Percentiles rank a stretch among this genome's conserved stretches.
phyloP scores from a whole-genome alignment of 2,113 vertebrate species.

The Rana temporaria region DNA sequence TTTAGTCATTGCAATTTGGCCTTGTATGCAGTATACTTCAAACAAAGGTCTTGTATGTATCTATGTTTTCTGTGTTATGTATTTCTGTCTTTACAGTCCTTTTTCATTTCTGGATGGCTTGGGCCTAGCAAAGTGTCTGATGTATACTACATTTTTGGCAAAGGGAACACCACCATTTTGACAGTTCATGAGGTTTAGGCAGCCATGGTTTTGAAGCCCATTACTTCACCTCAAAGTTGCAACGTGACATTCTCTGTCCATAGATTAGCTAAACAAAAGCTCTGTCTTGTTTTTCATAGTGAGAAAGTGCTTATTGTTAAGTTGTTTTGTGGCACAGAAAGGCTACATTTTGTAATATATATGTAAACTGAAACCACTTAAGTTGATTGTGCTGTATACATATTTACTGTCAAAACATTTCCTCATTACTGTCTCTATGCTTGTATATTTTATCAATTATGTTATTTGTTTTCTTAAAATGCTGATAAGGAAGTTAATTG shows the following conservation, averaged over 20 bases:
- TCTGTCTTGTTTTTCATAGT: not conserved
- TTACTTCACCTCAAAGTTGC: not conserved
- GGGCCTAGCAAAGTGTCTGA: no score
- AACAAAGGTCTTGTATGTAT: not conserved
- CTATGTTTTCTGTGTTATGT: no score
- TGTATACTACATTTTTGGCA: no score
- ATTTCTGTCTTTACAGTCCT: no score
- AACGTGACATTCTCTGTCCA: not conserved
- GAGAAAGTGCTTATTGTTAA: constrained; percentile 46
- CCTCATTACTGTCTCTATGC: not conserved
- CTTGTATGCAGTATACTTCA: not conserved
- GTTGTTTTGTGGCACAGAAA: not conserved
- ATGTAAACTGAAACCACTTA: no score
- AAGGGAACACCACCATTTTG: no score
- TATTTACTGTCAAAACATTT: not conserved
- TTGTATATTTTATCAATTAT: not conserved
- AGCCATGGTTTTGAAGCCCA: not conserved
- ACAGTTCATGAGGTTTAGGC: no score
- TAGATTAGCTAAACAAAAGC: constrained; percentile 31
- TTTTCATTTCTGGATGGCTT: no score
- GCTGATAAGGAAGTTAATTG: no score
- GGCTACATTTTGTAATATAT: not conserved
- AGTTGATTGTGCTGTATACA: no score
- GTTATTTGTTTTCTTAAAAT: no score
- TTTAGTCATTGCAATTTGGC: not conserved